Evolutionary conservation across 2,797 vertebrate species (phyloP).

Genomic region (Galago senegalensis): DNA sequence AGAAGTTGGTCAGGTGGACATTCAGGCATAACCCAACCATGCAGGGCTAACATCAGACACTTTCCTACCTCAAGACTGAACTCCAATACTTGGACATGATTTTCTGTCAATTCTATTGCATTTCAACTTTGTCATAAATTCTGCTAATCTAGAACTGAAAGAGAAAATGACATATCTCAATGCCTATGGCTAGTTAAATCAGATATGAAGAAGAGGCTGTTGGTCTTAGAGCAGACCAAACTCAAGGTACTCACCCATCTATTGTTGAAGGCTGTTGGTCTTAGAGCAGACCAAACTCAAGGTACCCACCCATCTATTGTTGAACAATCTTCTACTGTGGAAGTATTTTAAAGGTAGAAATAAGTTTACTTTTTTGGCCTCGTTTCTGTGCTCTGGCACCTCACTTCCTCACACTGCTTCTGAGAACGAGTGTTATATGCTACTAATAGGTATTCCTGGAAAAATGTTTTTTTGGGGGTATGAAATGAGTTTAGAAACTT

Average conservation of each 20-base stretch:
- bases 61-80: not conserved
- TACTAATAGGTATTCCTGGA: not conserved
- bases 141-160: not conserved
- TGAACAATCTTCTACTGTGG: not conserved
- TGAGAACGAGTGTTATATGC: conserved; percentile 11
- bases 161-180: not conserved
- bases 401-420: not conserved
- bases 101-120: not conserved
- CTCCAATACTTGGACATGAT: not conserved
- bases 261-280: not conserved
- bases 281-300: too few species aligned
- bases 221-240: not conserved
- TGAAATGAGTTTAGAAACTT: conserved; percentile 21
- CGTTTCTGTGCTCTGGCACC: not conserved
- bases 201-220: conserved; percentile 10
- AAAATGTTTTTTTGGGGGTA: not conserved
- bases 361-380: not conserved
- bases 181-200: not conserved
- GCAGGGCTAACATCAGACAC: not conserved
- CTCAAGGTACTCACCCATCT: not conserved
- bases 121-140: not conserved
- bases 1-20: not conserved
- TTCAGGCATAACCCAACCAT: not conserved
- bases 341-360: conserved; percentile 15
- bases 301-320: not conserved